Conservation (phyloP, 2,797 vertebrate genomes). For the Thamnophis elegans region DNA sequence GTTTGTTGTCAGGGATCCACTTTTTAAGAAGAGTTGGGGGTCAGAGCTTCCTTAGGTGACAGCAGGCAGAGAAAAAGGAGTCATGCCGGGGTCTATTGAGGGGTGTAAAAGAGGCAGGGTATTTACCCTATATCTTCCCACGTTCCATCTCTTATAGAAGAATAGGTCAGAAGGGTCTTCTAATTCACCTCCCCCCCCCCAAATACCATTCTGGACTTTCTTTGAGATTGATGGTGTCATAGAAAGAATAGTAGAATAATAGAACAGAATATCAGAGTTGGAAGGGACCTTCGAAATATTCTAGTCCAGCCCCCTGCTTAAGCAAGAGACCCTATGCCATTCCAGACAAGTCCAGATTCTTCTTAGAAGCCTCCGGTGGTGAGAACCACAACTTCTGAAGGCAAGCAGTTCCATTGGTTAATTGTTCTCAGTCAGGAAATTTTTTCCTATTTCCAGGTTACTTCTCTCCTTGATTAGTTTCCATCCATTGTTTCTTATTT, state of each 20-base stretch:
- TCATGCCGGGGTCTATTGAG: fast-evolving
- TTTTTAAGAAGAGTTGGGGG: background rate
- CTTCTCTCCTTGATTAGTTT: background rate
- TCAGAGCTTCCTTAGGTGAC: background rate
- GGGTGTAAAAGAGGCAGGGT: fast-evolving
- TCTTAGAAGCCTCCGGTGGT: background rate
- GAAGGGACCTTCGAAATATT: too few species aligned
- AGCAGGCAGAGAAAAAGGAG: fast-evolving
- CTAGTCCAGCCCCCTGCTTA: background rate
- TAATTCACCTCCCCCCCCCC: background rate
- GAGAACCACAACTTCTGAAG: background rate
- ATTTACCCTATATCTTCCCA: fast-evolving
- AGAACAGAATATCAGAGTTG: too few species aligned
- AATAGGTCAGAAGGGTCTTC: background rate
- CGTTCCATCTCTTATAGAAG: background rate
- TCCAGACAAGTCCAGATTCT: background rate
- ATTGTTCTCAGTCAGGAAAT: too few species aligned
- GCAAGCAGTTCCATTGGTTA: too few species aligned
- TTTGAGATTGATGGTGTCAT: too few species aligned
- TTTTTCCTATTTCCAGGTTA: too few species aligned
- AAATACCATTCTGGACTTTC: too few species aligned
- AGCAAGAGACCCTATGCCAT: background rate
- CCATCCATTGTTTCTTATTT: background rate
- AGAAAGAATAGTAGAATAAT: too few species aligned
- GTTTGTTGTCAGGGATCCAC: background rate